Percentiles rank a stretch among this genome's conserved stretches.
phyloP scores from a whole-genome alignment of 2,888 invertebrate species.

The Paralinhomoeus sp. region DNA sequence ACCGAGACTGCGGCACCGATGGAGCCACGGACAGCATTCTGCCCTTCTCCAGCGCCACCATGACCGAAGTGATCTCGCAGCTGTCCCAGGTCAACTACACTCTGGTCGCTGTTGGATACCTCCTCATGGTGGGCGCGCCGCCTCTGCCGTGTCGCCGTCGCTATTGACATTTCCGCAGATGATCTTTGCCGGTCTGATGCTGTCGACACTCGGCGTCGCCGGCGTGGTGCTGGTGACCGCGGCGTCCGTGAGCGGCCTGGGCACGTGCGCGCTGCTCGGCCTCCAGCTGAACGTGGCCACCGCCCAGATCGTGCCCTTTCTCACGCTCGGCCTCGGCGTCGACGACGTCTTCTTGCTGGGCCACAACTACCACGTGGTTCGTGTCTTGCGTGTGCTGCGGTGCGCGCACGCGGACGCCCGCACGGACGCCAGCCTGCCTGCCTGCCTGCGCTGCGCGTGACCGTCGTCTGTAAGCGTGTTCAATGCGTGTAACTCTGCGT shows the following conservation, averaged over 20 bases:
- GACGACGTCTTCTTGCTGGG: slow-evolving; percentile 82
- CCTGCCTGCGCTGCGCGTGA: no score
- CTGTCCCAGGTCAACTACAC: slow-evolving; percentile 64
- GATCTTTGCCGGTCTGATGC: slow-evolving; percentile 51
- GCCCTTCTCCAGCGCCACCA: slow-evolving; percentile 41
- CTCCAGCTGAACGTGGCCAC: slow-evolving; percentile 54
- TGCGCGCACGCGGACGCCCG: no score
- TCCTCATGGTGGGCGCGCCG: slow-evolving; percentile 59
- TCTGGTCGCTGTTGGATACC: slow-evolving; percentile 59
- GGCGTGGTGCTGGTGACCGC: slow-evolving; percentile 69
- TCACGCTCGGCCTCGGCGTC: slow-evolving; percentile 79
- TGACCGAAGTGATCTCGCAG: slow-evolving; percentile 70
- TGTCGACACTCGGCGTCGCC: slow-evolving; percentile 54
- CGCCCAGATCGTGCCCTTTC: slow-evolving; percentile 77
- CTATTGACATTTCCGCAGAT: no score
- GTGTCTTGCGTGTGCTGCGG: no score
- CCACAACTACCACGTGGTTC: slow-evolving; percentile 44
- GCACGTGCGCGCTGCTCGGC: slow-evolving; percentile 34
- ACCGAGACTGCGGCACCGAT: slow-evolving; percentile 38
- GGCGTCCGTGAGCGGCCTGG: slow-evolving; percentile 43
- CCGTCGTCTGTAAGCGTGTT: no score
- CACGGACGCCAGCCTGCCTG: no score
- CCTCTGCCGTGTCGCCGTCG: no score
- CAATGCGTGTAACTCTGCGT: no score
- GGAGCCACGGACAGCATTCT: slow-evolving; percentile 61